phyloP scores from a whole-genome alignment of 2,888 invertebrate species.

The Agrochola circellaris region DNA sequence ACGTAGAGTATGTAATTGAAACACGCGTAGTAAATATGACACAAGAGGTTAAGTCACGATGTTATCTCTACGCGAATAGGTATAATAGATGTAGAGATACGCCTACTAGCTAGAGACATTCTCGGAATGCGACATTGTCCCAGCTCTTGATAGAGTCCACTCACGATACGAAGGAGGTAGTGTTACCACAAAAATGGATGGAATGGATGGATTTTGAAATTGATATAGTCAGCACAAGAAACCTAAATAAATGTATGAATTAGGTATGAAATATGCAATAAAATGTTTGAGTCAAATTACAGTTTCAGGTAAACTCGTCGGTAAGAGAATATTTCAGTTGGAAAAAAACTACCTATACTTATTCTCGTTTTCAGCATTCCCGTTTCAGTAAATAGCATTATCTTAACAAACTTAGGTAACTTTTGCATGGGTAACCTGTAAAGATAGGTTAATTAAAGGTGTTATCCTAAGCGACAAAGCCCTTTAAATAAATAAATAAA shows the following conservation, averaged over 20 bases:
- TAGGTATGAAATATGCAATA: no score
- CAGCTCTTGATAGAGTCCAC: conserved; percentile 69
- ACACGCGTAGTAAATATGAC: conserved; percentile 62
- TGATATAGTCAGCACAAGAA: neutral
- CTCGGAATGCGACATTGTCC: conserved; percentile 64
- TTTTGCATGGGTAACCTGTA: no score
- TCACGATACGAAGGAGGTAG: conserved; percentile 66
- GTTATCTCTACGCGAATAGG: conserved; percentile 62
- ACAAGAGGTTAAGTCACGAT: conserved; percentile 65
- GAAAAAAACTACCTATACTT: no score
- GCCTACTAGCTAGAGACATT: conserved; percentile 65
- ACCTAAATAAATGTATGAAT: neutral
- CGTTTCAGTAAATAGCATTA: no score
- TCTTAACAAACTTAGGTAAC: no score
- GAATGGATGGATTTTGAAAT: neutral
- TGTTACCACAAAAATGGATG: conserved; percentile 46
- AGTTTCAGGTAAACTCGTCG: no score
- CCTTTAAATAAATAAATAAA: no score
- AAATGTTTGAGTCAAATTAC: no score
- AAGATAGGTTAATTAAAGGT: no score
- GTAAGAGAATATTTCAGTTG: no score
- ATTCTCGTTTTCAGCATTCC: no score
- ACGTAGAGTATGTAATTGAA: conserved; percentile 51
- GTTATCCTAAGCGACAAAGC: no score
- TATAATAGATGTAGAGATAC: conserved; percentile 67